Evolutionary conservation across 2,888 invertebrate genomes (phyloP), one percentile per base, ranked within the genome.

Genomic region (Oscheius sp.): DNA sequence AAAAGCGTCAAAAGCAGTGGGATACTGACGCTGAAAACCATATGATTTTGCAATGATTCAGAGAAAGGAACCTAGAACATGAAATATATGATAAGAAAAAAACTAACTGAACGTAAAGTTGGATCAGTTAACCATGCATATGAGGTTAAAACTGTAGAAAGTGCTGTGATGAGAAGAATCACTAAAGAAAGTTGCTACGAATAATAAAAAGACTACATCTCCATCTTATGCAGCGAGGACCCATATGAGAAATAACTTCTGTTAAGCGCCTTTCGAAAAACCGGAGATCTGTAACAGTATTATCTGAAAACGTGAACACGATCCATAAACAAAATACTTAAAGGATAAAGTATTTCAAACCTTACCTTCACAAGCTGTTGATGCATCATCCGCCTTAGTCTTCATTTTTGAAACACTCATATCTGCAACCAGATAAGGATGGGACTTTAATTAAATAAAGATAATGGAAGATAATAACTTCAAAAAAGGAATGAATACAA

Each of bases 41-140:
- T 93, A 89, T 97, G 96, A 87, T 95, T 94, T 87, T 91, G 91
- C 59, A 97, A 89, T 1, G 95, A 95, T 87, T 96, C 94, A 22
- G 92, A 91, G 72, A 96, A 91, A 5, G 67, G 49, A 17, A 67
- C 61, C 57, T 63, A 64, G 57, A 66, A 57, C n/a, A 62, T n/a
- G n/a, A n/a, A n/a, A n/a, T n/a, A 33, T 67, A 22, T 26, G 38
- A 22, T 24, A 41, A 22, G 8, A 44, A 6, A 14, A 63, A 36
- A 24, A 63, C 69, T n/a, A 51, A 89, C 88, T 83, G 93, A 91
- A n/a, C 94, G 91, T 22, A 95, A 95, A 67, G 92, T 91, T 0
- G 95, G 95, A 87, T 96, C 96, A 84, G 92, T 92, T 49, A 97
- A 89, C 96, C 96, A 97, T 85, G 94, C 93, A 91, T 94, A 95